phyloP scores from a whole-genome alignment of 2,113 vertebrate genomes.

The Ellobius talpinus region DNA sequence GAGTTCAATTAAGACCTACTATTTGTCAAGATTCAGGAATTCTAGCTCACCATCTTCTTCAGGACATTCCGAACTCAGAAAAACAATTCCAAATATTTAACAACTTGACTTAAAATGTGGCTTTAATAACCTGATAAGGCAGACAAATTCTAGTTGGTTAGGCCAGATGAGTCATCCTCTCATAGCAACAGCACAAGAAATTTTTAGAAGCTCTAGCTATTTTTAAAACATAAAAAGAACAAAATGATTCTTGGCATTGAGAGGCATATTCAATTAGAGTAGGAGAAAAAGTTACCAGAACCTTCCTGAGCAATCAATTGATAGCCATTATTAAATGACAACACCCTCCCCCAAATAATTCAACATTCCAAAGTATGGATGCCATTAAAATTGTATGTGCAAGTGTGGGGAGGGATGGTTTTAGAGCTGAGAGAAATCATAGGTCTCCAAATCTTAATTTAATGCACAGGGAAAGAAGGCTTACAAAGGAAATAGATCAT shows the following conservation, averaged over 20 bases:
- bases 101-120: slow-evolving; percentile 64
- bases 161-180: slow-evolving; percentile 51
- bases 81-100: slow-evolving; percentile 78
- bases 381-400: neutral
- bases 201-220: slow-evolving; percentile 68
- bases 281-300: slow-evolving; percentile 3
- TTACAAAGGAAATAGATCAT: neutral
- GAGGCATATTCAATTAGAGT: slow-evolving; percentile 30
- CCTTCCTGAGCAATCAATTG: slow-evolving; percentile 64
- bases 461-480: slow-evolving; percentile 40
- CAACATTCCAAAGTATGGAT: neutral
- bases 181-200: slow-evolving; percentile 53
- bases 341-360: neutral
- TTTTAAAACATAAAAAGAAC: slow-evolving; percentile 74
- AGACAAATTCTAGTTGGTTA: slow-evolving; percentile 44
- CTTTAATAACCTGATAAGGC: slow-evolving; percentile 47
- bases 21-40: slow-evolving; percentile 37
- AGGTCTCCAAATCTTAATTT: neutral
- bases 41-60: slow-evolving; percentile 31
- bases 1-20: neutral
- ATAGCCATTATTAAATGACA: slow-evolving; percentile 53
- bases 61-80: slow-evolving; percentile 66
- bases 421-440: slow-evolving; percentile 35
- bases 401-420: neutral
- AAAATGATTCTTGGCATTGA: slow-evolving; percentile 68